These are phyloP conservation scores for Ibidorhyncha struthersii DNA, from an alignment of 2,113 vertebrate species.

Conservation along the genomic window DNA sequence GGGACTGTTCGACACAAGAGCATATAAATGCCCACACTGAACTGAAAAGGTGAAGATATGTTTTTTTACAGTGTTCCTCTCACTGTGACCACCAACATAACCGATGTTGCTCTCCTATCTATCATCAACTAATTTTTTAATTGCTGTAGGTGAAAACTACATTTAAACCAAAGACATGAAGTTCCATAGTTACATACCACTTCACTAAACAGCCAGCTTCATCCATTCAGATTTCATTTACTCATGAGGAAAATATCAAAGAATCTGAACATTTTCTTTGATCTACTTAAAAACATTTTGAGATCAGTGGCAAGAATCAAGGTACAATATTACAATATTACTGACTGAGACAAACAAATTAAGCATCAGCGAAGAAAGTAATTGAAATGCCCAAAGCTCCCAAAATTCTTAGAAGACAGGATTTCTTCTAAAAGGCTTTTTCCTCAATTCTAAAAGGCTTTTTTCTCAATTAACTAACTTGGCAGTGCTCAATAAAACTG, in stretches of 20 bases:
- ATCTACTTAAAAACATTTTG: background rate
- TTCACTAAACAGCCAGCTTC: background rate
- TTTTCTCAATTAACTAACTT: background rate
- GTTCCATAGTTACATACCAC: background rate
- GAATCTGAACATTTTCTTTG: background rate
- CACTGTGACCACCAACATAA: background rate
- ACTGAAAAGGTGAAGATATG: background rate
- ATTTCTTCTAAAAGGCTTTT: background rate
- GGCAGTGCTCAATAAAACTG: background rate
- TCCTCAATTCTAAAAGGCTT: background rate
- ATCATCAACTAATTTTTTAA: background rate
- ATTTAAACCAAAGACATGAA: background rate
- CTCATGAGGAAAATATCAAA: background rate
- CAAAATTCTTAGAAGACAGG: background rate
- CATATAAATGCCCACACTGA: background rate
- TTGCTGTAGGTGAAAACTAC: background rate
- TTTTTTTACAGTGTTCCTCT: background rate
- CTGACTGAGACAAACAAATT: background rate
- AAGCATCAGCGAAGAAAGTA: background rate
- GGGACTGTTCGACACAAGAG: background rate
- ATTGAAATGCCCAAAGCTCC: background rate
- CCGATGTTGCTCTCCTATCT: background rate
- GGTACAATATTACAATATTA: background rate
- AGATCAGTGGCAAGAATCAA: background rate
- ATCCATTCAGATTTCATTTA: background rate